Evolutionary conservation across 35 echinoderm and acorn worm genomes (phyloP).

Genomic region (Stichopus chloronotus): DNA sequence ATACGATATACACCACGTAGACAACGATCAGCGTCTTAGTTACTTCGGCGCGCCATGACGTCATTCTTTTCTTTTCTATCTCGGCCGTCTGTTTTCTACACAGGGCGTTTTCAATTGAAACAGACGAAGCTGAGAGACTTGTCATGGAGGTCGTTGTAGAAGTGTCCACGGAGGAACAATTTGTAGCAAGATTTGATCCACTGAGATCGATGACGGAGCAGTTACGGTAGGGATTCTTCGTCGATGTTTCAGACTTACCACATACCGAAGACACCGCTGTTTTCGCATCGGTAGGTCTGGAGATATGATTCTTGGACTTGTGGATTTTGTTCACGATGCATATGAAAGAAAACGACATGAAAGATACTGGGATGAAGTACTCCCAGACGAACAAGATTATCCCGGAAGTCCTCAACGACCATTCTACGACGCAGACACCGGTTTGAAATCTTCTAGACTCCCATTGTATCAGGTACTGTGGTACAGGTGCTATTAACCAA

Average conservation of each 20-base stretch:
- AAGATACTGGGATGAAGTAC: constrained; percentile 26
- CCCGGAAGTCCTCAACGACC: background rate
- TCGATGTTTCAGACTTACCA: background rate
- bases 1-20: constrained; percentile 66
- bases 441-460: background rate
- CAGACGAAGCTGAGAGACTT: background rate
- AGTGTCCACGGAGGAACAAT: background rate
- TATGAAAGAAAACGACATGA: constrained; percentile 42
- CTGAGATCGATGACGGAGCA: too few species aligned
- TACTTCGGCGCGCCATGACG: constrained; percentile 26
- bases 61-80: background rate
- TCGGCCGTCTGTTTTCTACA: background rate
- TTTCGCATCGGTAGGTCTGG: background rate
- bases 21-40: constrained; percentile 62
- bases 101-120: background rate
- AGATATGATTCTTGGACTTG: background rate
- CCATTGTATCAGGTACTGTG: constrained; percentile 15
- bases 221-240: background rate
- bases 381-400: constrained; percentile 40
- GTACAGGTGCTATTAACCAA: constrained; percentile 23
- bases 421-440: background rate
- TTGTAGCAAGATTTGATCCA: background rate
- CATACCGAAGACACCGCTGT: background rate
- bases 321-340: background rate
- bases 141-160: background rate